phyloP scores from a whole-genome alignment of 2,797 vertebrate genomes.

The Channallabes apus region DNA sequence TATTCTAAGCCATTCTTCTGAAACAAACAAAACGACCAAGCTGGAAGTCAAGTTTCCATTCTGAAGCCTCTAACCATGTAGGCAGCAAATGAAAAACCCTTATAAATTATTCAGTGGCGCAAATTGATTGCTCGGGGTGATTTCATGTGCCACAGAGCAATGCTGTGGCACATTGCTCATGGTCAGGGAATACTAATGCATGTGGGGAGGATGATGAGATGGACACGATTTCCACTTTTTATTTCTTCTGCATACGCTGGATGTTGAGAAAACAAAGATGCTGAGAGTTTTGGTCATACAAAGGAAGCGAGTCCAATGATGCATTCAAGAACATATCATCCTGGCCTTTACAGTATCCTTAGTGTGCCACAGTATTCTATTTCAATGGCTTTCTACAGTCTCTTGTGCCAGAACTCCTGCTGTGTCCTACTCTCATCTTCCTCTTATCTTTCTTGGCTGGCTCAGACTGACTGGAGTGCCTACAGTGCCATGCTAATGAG shows the following conservation, averaged over 20 bases:
- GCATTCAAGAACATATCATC: not conserved
- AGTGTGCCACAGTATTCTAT: not conserved
- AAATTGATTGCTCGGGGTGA: conserved; percentile 48
- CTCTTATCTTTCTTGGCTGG: conserved; percentile 5
- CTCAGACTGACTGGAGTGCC: not conserved
- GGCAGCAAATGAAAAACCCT: conserved; percentile 45
- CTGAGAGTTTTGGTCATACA: not conserved
- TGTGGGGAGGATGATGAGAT: not conserved
- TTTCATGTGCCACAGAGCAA: conserved; percentile 39
- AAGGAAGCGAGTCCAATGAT: not conserved
- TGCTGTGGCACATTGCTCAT: conserved; percentile 24
- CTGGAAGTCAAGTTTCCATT: conserved; percentile 19
- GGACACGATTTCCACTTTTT: not conserved
- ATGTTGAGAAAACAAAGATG: not conserved
- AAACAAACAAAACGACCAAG: not conserved
- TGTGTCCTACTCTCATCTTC: conserved; percentile 1
- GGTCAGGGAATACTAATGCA: conserved; percentile 36
- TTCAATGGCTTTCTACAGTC: conserved; percentile 1
- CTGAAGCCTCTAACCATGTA: conserved; percentile 12
- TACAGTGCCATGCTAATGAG: conserved; percentile 28
- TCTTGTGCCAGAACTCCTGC: conserved; percentile 2
- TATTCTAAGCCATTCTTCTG: not conserved
- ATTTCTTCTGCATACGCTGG: not conserved
- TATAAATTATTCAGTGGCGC: conserved; percentile 52
- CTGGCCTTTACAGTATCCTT: not conserved